phyloP scores from a whole-genome alignment of 23 tunicate species.

The Oikopleura vanhoeffeni region DNA sequence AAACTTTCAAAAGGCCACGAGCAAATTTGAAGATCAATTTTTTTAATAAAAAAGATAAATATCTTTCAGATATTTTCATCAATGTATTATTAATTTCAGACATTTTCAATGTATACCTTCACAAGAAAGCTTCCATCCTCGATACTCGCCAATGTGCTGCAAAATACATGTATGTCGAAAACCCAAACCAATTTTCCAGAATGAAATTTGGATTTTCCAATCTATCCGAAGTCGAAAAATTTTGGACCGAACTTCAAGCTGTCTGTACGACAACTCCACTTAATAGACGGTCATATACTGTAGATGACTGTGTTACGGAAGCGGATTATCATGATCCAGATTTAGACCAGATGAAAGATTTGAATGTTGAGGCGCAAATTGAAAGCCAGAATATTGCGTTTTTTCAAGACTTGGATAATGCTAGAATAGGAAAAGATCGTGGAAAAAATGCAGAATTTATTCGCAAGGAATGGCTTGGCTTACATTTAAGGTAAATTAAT shows the following conservation, averaged over 20 bases:
- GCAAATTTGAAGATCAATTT: too few species aligned
- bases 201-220: not conserved
- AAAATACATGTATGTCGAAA: not conserved
- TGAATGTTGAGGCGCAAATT: too few species aligned
- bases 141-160: slow-evolving; percentile 25
- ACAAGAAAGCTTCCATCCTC: slow-evolving; percentile 27
- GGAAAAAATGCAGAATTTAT: not conserved
- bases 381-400: too few species aligned
- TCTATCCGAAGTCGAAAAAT: not conserved
- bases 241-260: slow-evolving; percentile 9
- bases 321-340: not conserved
- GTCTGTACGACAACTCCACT: not conserved
- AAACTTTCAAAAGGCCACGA: too few species aligned
- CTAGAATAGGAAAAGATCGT: not conserved
- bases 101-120: slow-evolving; percentile 33
- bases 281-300: not conserved
- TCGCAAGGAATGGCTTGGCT: not conserved
- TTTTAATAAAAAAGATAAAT: too few species aligned
- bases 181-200: not conserved
- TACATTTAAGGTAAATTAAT: not conserved
- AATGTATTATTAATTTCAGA: not conserved
- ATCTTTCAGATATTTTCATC: too few species aligned
- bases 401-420: not conserved
- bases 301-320: not conserved
- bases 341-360: too few species aligned